phyloP scores from a whole-genome alignment of 1,140 invertebrate genomes.

The Drosophila lini region DNA sequence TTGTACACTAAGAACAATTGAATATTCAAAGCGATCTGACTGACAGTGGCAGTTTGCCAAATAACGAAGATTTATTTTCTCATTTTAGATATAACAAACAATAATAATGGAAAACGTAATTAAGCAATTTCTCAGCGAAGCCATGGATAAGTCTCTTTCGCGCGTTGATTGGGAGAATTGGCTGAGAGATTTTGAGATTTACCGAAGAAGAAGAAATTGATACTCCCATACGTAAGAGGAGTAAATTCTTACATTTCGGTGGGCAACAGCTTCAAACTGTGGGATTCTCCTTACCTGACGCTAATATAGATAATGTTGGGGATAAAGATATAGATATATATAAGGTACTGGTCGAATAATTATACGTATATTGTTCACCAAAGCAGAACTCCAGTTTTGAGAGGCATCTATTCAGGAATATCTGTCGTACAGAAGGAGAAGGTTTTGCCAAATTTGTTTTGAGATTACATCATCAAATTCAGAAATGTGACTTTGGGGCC shows the following conservation, averaged over 20 bases:
- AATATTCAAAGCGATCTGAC: conserved; percentile 2
- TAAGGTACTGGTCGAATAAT: not conserved
- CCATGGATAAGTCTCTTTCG: no score
- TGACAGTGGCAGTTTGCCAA: conserved; percentile 1
- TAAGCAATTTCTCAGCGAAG: not conserved
- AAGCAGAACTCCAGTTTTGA: conserved; percentile 13
- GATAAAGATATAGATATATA: not conserved
- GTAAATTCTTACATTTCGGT: conserved; percentile 3
- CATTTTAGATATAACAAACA: not conserved
- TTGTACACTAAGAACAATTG: not conserved
- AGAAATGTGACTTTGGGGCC: not conserved
- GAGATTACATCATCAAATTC: not conserved
- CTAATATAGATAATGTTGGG: no score
- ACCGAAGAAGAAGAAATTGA: not conserved
- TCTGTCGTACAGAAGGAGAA: not conserved
- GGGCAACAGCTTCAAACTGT: not conserved
- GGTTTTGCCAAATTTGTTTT: not conserved
- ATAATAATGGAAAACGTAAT: not conserved
- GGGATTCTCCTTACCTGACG: no score
- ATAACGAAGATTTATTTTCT: conserved; percentile 3
- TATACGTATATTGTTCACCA: not conserved
- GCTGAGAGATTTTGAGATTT: conserved; percentile 3
- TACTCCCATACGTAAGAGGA: not conserved
- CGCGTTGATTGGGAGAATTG: not conserved
- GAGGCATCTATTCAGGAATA: not conserved